Evolutionary conservation across 1,140 invertebrate genomes (phyloP), one percentile per base, ranked within the genome.

Genomic region (Drosophila funebris): DNA sequence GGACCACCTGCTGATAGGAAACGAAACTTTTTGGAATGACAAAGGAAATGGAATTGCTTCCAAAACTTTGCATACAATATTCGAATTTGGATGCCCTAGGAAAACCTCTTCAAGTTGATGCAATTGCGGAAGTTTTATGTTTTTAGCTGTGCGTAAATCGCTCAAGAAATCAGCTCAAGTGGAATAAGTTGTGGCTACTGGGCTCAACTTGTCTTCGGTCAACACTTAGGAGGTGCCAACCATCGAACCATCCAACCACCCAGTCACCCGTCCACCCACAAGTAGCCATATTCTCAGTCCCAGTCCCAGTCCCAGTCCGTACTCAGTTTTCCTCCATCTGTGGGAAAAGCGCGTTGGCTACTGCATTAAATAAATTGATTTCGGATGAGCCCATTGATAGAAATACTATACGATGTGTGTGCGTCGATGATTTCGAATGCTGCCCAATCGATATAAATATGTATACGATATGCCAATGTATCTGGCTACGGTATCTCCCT

Each of bases 61-160:
- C 4, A 16, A 2, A 18, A 22, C 41, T 41, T 41, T 41, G 16
- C 8, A 18, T 41, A 9, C 6, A 13, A 8, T 16, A n/a, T 43
- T 43, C 41, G 5, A 13, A 13, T 16, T 33, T 14, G 48, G 29
- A 52, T 31, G 33, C 46, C 13, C 11, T 16, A 50, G 9, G 48
- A 18, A 29, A 29, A 29, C n/a, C 24, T 18, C n/a, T 13, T 18
- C 9, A 52, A 20, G 27, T 14, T 58, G 24, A 24, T 44, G 82
- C 74, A 87, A 87, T 81, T 85, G 77, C 82, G 82, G 70, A 85
- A 85, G 82, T 85, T 87, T 85, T 87, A 78, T 87, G 81, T 87
- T 85, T 87, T 87, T 87, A 74, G 61, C 74, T 87, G 81, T 87
- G 78, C 82, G 82, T 85, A 85, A 85, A 85, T 85, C 82, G 82